Evolutionary conservation across 2,797 vertebrate species (phyloP), one percentile per base, ranked within the genome.

Genomic region (Nannoperca obscura): DNA sequence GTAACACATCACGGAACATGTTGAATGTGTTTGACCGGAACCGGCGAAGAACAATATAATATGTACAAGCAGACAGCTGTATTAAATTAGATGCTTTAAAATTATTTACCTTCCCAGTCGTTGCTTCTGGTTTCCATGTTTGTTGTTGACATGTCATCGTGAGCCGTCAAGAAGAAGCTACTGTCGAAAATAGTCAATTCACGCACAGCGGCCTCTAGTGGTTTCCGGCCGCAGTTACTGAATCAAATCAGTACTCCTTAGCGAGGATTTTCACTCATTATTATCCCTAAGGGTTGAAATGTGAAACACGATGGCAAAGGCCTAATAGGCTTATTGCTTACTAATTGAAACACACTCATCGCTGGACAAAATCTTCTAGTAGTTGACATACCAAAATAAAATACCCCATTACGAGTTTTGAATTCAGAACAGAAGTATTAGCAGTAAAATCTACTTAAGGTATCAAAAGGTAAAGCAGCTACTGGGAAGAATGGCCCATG

Each of bases 101-200:
- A 63, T 36, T 2, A 60, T 78, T 95, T 94, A 97, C 97, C 97
- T 96, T 97, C 97, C 97, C 97, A 97, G 66, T 96, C 97, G 94
- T 96, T 94, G 86, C 93, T 95, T 84, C 89, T 87, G 83, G 94
- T 87, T 84, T 96, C 97, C 97, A 97, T 98, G 90, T 95, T 95
- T 96, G 94, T 96, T 96, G 94, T 95, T 91, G 88, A 90, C 84
- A 85, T 82, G 81, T 91, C 96, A 93, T 93, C 96, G 90, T 93
- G 92, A 90, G 92, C 92, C 92, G 83, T 86, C 62, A 86, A 84
- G 73, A 2, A 47, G 59, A 71, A 22, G 34, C 36, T 47, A 80
- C 38, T 85, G 92, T 92, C 90, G 91, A 44, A 72, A 71, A 34
- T 63, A 0, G 24, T 13, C 3, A 10, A 14, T 3, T 9, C 0